phyloP scores from a whole-genome alignment of 2,888 invertebrate species.

The Neoascia interrupta region DNA sequence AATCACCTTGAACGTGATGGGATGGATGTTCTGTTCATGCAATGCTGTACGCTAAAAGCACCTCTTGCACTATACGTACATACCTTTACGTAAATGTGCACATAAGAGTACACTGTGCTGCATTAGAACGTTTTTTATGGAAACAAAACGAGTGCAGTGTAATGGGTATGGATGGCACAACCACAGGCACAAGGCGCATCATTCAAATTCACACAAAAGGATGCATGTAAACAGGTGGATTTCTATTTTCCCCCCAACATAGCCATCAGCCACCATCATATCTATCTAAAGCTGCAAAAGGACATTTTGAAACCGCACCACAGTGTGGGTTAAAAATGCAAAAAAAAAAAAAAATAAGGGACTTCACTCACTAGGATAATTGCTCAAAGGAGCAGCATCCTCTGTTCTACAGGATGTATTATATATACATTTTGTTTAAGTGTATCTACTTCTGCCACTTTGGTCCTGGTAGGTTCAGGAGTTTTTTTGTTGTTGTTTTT shows the following conservation, averaged over 20 bases:
- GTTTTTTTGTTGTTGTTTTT: constrained; percentile 18
- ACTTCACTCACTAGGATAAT: constrained; percentile 38
- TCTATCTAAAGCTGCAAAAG: not conserved
- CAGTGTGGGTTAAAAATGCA: constrained; percentile 3
- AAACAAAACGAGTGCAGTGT: not conserved
- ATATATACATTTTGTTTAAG: constrained; percentile 9
- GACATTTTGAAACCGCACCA: constrained; percentile 25
- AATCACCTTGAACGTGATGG: constrained; percentile 22
- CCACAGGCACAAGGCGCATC: not conserved
- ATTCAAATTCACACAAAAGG: constrained; percentile 1
- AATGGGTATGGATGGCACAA: constrained; percentile 13
- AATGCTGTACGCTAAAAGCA: constrained; percentile 30
- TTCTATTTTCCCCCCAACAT: constrained; percentile 18
- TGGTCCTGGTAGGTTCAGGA: not conserved
- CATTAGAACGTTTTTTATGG: not conserved
- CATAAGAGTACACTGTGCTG: not conserved
- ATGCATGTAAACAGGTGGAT: not conserved
- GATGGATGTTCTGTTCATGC: too few species aligned
- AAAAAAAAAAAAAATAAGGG: not conserved
- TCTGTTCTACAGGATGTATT: constrained; percentile 11
- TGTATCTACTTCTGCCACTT: constrained; percentile 21
- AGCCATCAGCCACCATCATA: constrained; percentile 1
- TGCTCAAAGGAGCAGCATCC: constrained; percentile 42
- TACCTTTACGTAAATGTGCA: not conserved
- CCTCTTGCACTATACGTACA: constrained; percentile 7